Evolutionary conservation across 2,113 vertebrate genomes (phyloP).

Genomic region (Phaethornis superciliosus): DNA sequence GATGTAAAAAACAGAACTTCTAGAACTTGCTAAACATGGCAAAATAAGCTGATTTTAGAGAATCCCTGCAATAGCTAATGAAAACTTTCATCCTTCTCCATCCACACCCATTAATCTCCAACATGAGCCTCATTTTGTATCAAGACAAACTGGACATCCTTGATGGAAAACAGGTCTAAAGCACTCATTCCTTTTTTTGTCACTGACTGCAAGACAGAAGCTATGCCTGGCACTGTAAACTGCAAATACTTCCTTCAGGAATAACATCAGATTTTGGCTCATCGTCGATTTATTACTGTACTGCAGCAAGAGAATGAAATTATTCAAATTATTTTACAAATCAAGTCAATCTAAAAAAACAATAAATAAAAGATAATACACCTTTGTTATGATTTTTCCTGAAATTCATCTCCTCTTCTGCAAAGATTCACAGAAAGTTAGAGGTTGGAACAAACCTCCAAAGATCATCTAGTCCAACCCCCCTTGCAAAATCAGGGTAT

Average conservation of each 20-base stretch:
- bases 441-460: no score
- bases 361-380: neutral
- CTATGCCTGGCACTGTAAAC: neutral
- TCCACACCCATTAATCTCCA: neutral
- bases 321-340: neutral
- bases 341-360: neutral
- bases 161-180: neutral
- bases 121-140: neutral
- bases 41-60: neutral
- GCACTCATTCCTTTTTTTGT: neutral
- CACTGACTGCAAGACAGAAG: neutral
- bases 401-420: conserved; percentile 4
- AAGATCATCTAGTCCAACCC: no score
- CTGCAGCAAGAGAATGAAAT: neutral
- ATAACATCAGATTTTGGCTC: neutral
- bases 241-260: neutral
- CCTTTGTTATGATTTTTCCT: neutral
- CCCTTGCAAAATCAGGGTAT: no score
- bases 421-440: no score
- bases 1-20: neutral
- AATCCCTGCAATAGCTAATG: neutral
- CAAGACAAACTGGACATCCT: neutral
- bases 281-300: neutral
- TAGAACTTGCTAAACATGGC: neutral
- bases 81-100: neutral